Percentiles rank a stretch among this genome's conserved stretches.
phyloP scores from a whole-genome alignment of 2,797 vertebrate genomes.

The Notolabrus celidotus region DNA sequence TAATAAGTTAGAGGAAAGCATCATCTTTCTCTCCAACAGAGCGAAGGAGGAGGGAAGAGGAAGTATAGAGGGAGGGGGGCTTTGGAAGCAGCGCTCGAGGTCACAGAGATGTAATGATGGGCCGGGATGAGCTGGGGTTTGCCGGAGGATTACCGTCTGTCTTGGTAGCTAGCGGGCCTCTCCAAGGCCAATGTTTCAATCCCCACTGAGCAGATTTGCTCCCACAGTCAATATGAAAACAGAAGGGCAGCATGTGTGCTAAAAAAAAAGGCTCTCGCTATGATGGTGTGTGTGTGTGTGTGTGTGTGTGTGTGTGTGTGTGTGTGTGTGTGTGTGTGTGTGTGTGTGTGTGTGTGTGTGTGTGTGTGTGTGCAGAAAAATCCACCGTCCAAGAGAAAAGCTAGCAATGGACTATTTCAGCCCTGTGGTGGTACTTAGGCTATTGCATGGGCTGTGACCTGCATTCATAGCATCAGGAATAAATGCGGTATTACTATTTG shows the following conservation, averaged over 20 bases:
- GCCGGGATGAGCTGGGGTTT: conserved; percentile 74
- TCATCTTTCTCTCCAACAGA: conserved; percentile 49
- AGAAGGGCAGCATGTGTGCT: conserved; percentile 46
- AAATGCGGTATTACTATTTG: not conserved
- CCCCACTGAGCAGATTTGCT: conserved; percentile 68
- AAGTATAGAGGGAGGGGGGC: not conserved
- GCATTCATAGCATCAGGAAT: conserved; percentile 7
- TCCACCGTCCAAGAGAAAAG: conserved; percentile 32
- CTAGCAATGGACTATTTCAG: conserved; percentile 30
- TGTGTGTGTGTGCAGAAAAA: no score
- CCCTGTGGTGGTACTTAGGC: conserved; percentile 1
- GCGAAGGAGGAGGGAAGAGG: conserved; percentile 4
- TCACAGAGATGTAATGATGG: conserved; percentile 77
- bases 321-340: no score
- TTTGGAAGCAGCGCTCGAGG: conserved; percentile 54
- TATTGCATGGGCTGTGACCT: conserved; percentile 18
- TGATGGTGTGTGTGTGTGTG: conserved; percentile 21
- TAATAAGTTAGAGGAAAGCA: conserved; percentile 67
- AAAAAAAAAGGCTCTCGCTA: conserved; percentile 29
- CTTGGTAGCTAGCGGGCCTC: conserved; percentile 53
- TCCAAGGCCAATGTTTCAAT: conserved; percentile 66
- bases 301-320: not conserved
- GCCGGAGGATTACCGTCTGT: conserved; percentile 77
- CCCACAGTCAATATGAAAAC: conserved; percentile 58
- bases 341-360: no score